phyloP scores from a whole-genome alignment of 2,888 invertebrate genomes.

The Choristoneura rosaceana region DNA sequence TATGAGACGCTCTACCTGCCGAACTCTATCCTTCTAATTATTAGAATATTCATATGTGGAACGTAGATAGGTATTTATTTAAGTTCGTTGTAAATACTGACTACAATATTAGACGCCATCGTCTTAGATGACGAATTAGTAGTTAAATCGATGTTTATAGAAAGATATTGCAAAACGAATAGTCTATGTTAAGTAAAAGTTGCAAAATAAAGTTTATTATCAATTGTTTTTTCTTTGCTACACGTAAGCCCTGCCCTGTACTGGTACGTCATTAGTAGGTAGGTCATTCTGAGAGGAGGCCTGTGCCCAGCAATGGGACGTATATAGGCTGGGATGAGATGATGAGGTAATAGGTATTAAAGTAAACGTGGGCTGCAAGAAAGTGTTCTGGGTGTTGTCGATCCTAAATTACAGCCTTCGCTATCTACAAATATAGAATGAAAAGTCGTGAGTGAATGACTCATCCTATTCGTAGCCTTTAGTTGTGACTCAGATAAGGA shows the following conservation, averaged over 20 bases:
- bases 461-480: no score
- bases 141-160: slow-evolving; percentile 63
- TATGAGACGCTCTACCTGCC: slow-evolving; percentile 30
- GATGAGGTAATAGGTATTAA: no score
- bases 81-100: slow-evolving; percentile 40
- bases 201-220: slow-evolving; percentile 66
- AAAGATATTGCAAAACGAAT: slow-evolving; percentile 54
- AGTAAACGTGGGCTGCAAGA: no score
- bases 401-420: no score
- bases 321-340: no score
- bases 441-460: no score
- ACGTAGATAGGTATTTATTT: slow-evolving; percentile 30
- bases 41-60: slow-evolving; percentile 15
- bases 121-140: slow-evolving; percentile 46
- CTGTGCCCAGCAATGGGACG: no score
- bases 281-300: no score
- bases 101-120: slow-evolving; percentile 33
- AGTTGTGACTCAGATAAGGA: no score
- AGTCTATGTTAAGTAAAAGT: slow-evolving; percentile 54
- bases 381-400: no score
- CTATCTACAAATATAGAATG: no score
- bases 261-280: no score
- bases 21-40: slow-evolving; percentile 12
- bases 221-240: slow-evolving; percentile 15
- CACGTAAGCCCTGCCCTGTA: not conserved